Evolutionary conservation across 2,888 invertebrate species (phyloP), one percentile per base, ranked within the genome.

Genomic region (Aleiodes alternator): DNA sequence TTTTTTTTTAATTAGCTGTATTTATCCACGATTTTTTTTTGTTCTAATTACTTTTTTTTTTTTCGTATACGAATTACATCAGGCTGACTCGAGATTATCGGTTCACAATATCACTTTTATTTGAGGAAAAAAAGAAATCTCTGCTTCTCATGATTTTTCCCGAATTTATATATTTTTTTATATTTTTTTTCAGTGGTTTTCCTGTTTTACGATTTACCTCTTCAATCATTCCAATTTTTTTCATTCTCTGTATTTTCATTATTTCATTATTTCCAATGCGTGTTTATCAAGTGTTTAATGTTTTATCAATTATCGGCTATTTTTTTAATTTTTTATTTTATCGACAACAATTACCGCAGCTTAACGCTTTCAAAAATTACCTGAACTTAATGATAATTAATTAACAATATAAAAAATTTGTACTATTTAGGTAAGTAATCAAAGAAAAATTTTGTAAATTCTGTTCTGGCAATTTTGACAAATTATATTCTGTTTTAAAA

Each of bases 321-420:
- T 38, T 38, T 43, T 43, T 43, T 11, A 43, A 9, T 43, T 43
- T 43, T 43, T 43, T 23, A 23, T 23, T 23, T 43, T 9, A 43
- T 43, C 43, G 43, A 43, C 43, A 43, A 43, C 43, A 43, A 43
- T 43, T 43, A 43, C 43, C 43, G 43, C 9, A 43, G 43, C 43
- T 43, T 8, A 43, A 43, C 43, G 43, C 43, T 43, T 9, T 43
- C 43, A 9, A 43, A 43, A 43, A 43, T 43, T 43, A 8, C 43
- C 43, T 8, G 43, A 43, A 43, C 43, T 76, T 76, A 75, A 79
- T 64, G 64, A 72, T 77, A 75, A 64, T 53, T 77, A 75, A 64
- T 53, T 77, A 77, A 77, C 68, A 64, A 56, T 73, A 76, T 79
- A 59, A 76, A 78, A 80, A 81, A 79, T 80, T 80, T 81, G 80